These are phyloP conservation scores for Perdita meconis DNA, from an alignment of 2,888 invertebrate genomes.

Conservation along the genomic window DNA sequence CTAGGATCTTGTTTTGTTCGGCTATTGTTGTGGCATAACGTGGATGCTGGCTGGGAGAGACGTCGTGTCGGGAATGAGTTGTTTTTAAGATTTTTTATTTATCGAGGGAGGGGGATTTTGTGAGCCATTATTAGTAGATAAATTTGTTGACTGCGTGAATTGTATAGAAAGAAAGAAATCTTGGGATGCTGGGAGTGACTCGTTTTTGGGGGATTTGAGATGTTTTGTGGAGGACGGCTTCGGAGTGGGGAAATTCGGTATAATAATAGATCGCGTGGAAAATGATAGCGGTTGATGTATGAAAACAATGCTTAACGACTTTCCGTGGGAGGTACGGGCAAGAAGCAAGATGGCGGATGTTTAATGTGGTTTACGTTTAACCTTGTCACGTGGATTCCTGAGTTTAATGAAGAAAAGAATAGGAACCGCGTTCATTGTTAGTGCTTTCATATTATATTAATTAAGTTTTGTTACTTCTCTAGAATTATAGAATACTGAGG, in stretches of 20 bases:
- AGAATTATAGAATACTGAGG: neutral
- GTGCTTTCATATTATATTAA: neutral
- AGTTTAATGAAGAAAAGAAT: neutral
- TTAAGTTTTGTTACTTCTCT: neutral
- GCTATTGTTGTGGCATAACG: neutral
- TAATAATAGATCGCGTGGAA: neutral
- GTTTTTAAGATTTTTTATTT: neutral
- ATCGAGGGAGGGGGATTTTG: too few species aligned
- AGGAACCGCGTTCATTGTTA: neutral
- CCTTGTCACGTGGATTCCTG: constrained; percentile 54
- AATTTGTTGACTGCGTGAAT: too few species aligned
- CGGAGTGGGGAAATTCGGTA: too few species aligned
- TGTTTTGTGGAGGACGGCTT: neutral
- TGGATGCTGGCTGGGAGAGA: neutral
- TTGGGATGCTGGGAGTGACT: neutral
- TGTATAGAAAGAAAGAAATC: too few species aligned
- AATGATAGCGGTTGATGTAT: neutral
- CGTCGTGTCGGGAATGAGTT: too few species aligned
- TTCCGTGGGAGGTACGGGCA: constrained; percentile 37
- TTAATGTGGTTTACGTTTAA: constrained; percentile 52
- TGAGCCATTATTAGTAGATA: neutral
- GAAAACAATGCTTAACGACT: constrained; percentile 27
- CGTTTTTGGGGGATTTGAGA: neutral
- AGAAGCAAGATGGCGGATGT: constrained; percentile 62
- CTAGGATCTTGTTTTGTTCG: too few species aligned